Evolutionary conservation across 2,797 vertebrate genomes (phyloP), one percentile per base, ranked within the genome.

Genomic region (Falco biarmicus): DNA sequence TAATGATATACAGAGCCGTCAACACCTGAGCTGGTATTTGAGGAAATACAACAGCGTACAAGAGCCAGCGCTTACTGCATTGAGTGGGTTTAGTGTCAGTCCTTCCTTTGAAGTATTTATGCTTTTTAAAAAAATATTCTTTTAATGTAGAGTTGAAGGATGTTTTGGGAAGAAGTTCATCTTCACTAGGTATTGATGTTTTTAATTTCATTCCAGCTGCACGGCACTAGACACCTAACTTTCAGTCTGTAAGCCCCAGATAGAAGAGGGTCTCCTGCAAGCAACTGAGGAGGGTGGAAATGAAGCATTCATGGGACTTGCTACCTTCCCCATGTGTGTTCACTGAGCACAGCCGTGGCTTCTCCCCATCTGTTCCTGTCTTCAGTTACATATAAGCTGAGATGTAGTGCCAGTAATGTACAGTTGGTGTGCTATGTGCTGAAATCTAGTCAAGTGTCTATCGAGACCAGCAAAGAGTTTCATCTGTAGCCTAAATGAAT

Each of bases 291-390:
- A 39, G 28, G n/a, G 45, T 75, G 17, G 32, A 48, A 71, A 39
- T 24, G 18, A 51, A 56, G 28, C 14, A 6, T 43, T n/a, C 0
- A 0, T 20, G 32, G 37, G 47, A 17, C 34, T 63, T 2, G 1
- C n/a, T 68, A 0, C 21, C 26, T 29, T 10, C n/a, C 21, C 70
- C 1, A 0, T 32, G 11, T 1, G 34, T 51, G 5, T 24, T 54
- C 68, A 5, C 12, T 39, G 63, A 85, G 56, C 56, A 14, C 47
- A 80, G 68, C 43, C 18, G 1, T 16, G n/a, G 18, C 11, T 89
- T 87, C 25, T 84, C 22, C 37, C 28, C 16, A 37, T 22, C 17
- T 86, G 15, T 32, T 90, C 34, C 47, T 91, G 34, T 56, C 47
- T 56, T 54, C 7, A 16, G 13, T 85, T 69, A 9, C 5, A 22